A percentile compares a stretch with the other conserved stretches of the same genome.
These are phyloP conservation scores for Pterocles orientalis DNA, from an alignment of 2,113 vertebrate species.

Conservation along the genomic window DNA sequence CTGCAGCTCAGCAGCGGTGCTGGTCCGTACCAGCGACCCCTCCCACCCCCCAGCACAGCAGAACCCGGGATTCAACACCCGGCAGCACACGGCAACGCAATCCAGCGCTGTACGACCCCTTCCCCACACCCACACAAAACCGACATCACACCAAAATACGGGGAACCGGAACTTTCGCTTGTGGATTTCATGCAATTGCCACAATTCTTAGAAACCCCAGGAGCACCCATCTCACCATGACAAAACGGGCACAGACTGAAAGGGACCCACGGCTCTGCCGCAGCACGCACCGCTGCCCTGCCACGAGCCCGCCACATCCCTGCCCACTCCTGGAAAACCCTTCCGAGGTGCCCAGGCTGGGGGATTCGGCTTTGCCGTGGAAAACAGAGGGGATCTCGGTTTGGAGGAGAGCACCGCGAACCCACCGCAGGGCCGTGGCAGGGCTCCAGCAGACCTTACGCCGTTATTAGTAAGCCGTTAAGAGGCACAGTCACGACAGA, in stretches of 20 bases:
- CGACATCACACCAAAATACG: accelerated
- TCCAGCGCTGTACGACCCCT: accelerated
- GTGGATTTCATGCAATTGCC: background rate
- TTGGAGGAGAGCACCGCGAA: background rate
- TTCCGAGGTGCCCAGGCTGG: background rate
- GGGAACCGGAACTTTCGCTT: background rate
- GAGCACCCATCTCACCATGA: accelerated
- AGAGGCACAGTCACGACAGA: constrained; percentile 18
- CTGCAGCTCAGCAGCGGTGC: background rate
- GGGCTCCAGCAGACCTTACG: background rate
- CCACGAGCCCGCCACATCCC: background rate
- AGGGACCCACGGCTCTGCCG: accelerated
- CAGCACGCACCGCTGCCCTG: background rate
- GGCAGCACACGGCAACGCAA: background rate
- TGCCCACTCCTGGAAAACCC: background rate
- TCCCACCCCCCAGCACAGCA: background rate
- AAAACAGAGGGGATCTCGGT: background rate
- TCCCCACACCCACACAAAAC: background rate
- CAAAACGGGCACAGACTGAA: background rate
- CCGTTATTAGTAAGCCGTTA: constrained; percentile 27
- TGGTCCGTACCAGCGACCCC: background rate
- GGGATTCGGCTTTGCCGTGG: background rate
- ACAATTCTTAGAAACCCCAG: background rate
- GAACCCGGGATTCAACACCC: background rate
- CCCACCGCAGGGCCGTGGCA: background rate